Evolutionary conservation across 2,888 invertebrate genomes (phyloP), one percentile per base, ranked within the genome.

Genomic region (Lycaena phlaeas): DNA sequence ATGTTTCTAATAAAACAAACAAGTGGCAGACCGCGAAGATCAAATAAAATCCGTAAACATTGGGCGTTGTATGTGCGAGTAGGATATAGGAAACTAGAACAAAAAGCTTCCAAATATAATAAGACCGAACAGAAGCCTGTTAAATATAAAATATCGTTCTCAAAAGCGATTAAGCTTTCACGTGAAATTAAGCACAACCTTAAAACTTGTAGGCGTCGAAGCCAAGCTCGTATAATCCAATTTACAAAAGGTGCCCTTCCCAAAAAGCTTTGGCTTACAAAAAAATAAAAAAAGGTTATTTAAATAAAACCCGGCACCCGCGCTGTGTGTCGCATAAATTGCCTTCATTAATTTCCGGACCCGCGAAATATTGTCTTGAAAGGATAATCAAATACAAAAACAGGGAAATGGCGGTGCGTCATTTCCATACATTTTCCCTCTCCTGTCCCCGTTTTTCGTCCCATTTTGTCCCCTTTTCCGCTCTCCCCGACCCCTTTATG

Each of bases 341-440:
- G 79, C 78, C 68, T 78, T 75, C 79, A 81, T 81, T 82, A 81
- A 82, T 82, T 78, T 82, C 84, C 82, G 79, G 77, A 70, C 74
- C 71, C 70, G 72, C 78, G 72, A 84, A 84, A 84, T 84, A 84
- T 84, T 84, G 81, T 84, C 84, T 84, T 84, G 82, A 84, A 84
- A 82, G 84, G 81, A 82, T 82, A 82, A 84, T 84, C 82, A 82
- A 82, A 84, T 82, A 84, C 81, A 81, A 82, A 84, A 84, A 78
- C 75, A 72, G 75, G 81, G 77, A 79, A 82, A 81, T 79, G 78
- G 81, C 68, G 77, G 76, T 79, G 77, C 78, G 79, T 82, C 81
- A 84, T 84, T 82, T 84, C 81, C 84, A 82, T 82, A 78, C 72
- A 79, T 78, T 75, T 69, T 57, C 64, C 61, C 57, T 47, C 55